A percentile compares a stretch with the other conserved stretches of the same genome.
These are phyloP conservation scores for Belgica antarctica DNA, from an alignment of 2,888 invertebrate genomes.

Conservation along the genomic window DNA sequence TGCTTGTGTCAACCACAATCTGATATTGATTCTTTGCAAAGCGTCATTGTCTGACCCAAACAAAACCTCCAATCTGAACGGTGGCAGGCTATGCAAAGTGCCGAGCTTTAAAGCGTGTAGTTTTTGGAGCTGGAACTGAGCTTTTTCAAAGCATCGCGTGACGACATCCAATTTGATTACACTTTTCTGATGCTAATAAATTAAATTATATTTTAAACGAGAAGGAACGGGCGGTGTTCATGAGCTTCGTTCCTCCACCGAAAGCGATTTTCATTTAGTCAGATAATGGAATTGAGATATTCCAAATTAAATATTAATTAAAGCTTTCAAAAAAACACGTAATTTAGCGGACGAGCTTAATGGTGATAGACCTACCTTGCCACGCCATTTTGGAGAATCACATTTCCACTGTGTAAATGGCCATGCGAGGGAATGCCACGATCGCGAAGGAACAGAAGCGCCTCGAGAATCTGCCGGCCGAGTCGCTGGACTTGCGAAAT, in stretches of 20 bases:
- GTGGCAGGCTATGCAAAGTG: no score
- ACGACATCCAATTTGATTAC: not conserved
- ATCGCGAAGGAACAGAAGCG: conserved; percentile 78
- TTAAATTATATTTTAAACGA: not conserved
- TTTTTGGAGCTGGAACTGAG: not conserved
- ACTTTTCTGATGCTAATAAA: not conserved
- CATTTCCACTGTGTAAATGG: conserved; percentile 86
- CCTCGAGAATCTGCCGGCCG: conserved; percentile 84
- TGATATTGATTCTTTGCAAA: no score
- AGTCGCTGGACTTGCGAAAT: conserved; percentile 80
- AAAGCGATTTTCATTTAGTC: not conserved
- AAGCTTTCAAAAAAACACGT: not conserved
- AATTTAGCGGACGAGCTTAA: not conserved
- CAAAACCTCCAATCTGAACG: not conserved
- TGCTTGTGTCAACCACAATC: no score
- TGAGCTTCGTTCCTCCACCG: not conserved
- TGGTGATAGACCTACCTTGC: conserved; percentile 64
- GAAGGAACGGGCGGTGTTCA: not conserved
- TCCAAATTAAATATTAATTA: not conserved
- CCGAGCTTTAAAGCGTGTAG: no score
- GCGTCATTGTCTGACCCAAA: not conserved
- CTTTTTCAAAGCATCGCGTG: conserved; percentile 3
- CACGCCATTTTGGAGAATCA: conserved; percentile 87
- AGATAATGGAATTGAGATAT: no score
- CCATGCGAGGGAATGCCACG: conserved; percentile 76